Evolutionary conservation across 2,113 vertebrate species (phyloP).

Genomic region (Gadus macrocephalus): DNA sequence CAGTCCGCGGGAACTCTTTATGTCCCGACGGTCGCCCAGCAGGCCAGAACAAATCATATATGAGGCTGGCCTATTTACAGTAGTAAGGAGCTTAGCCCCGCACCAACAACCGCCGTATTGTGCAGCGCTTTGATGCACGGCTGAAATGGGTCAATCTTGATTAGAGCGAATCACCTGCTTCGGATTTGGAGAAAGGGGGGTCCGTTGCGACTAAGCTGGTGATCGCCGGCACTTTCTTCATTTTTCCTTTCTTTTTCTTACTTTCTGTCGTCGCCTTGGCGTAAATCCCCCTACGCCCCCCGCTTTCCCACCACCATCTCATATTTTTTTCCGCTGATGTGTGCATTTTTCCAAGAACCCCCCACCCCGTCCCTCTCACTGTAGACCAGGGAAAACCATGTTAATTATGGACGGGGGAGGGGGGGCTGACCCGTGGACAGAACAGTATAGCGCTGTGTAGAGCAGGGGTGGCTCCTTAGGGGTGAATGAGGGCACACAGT

Average conservation of each 20-base stretch:
- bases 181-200: slow-evolving; percentile 44
- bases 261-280: no score
- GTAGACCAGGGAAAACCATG: background rate
- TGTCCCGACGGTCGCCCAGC: slow-evolving; percentile 14
- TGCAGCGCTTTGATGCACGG: slow-evolving; percentile 50
- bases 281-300: background rate
- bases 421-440: background rate
- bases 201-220: slow-evolving; percentile 26
- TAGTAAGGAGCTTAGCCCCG: slow-evolving; percentile 57
- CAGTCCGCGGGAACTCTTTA: no score
- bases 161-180: slow-evolving; percentile 61
- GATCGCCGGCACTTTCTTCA: no score
- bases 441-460: background rate
- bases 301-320: background rate
- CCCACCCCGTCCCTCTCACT: background rate
- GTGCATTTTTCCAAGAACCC: background rate
- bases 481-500: background rate
- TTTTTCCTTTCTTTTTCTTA: no score
- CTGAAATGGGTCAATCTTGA: slow-evolving; percentile 55
- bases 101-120: slow-evolving; percentile 54
- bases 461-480: background rate
- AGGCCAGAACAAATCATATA: slow-evolving; percentile 57
- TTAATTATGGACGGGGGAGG: background rate
- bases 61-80: slow-evolving; percentile 54
- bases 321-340: background rate